Percentiles rank a stretch among this genome's conserved stretches.
Evolutionary conservation across 2,113 vertebrate genomes (phyloP).

Genomic region (Triplophysa dalaica): DNA sequence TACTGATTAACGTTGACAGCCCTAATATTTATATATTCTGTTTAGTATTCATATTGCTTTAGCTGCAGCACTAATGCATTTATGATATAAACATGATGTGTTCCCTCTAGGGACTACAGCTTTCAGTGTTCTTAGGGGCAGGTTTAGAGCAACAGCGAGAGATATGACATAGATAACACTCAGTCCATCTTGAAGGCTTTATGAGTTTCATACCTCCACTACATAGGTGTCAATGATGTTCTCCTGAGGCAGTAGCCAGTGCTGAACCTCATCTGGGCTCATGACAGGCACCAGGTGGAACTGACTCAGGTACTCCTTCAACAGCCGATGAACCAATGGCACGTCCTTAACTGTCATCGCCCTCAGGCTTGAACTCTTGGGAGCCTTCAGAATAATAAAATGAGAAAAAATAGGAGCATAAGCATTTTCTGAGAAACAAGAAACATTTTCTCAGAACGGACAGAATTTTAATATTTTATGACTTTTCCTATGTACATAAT

Average conservation of each 20-base stretch:
- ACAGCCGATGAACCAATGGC: slow-evolving; percentile 83
- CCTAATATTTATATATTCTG: no score
- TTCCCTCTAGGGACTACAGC: no score
- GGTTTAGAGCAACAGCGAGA: background rate
- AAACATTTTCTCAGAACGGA: background rate
- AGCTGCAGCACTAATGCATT: no score
- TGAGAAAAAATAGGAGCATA: background rate
- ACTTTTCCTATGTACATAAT: no score
- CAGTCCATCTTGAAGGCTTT: background rate
- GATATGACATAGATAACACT: background rate
- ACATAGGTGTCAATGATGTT: slow-evolving; percentile 96
- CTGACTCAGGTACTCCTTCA: slow-evolving; percentile 86
- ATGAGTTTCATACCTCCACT: slow-evolving; percentile 82
- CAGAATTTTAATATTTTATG: no score
- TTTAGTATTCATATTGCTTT: no score
- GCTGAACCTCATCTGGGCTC: slow-evolving; percentile 89
- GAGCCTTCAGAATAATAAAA: slow-evolving; percentile 69
- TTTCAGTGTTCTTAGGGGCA: background rate
- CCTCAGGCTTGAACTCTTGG: slow-evolving; percentile 86
- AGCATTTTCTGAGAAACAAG: background rate
- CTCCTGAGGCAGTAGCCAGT: slow-evolving; percentile 95
- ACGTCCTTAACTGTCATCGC: slow-evolving; percentile 91
- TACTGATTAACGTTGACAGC: no score
- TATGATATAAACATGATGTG: no score
- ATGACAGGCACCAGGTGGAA: slow-evolving; percentile 90